phyloP scores from a whole-genome alignment of 2,888 invertebrate genomes.

The Scaptodrosophila latifasciaeformis region DNA sequence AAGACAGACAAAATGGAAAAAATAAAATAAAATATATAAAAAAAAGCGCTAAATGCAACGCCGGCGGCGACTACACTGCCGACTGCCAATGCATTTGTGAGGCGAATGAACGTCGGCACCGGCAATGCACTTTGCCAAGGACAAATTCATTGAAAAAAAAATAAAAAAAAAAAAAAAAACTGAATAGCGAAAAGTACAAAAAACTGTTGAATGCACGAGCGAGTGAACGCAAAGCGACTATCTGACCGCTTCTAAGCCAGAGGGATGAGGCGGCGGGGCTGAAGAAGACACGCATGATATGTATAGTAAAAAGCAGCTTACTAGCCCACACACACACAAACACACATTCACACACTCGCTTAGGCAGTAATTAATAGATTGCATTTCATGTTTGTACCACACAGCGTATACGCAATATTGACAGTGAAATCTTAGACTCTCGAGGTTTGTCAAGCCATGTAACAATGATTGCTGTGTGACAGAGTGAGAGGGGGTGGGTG shows the following conservation, averaged over 20 bases:
- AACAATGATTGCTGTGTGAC: not conserved
- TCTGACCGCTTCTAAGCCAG: no score
- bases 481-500: no score
- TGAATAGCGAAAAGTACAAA: no score
- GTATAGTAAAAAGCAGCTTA: not conserved
- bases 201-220: no score
- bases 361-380: conserved; percentile 5
- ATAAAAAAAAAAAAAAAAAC: no score
- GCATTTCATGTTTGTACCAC: conserved; percentile 17
- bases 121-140: conserved; percentile 74
- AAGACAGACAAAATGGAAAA: conserved; percentile 24
- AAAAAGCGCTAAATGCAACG: conserved; percentile 9
- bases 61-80: conserved; percentile 32
- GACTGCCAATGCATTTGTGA: conserved; percentile 8
- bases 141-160: conserved; percentile 74
- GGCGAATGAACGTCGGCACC: conserved; percentile 62
- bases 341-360: not conserved
- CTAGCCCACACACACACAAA: not conserved
- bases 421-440: conserved; percentile 64
- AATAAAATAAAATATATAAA: conserved; percentile 1
- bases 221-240: no score
- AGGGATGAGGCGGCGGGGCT: no score
- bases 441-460: conserved; percentile 13
- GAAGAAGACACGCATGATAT: not conserved
- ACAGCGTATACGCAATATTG: conserved; percentile 58